These are phyloP conservation scores for Tangara arthus DNA, from an alignment of 2,797 vertebrate genomes.

Conservation along the genomic window DNA sequence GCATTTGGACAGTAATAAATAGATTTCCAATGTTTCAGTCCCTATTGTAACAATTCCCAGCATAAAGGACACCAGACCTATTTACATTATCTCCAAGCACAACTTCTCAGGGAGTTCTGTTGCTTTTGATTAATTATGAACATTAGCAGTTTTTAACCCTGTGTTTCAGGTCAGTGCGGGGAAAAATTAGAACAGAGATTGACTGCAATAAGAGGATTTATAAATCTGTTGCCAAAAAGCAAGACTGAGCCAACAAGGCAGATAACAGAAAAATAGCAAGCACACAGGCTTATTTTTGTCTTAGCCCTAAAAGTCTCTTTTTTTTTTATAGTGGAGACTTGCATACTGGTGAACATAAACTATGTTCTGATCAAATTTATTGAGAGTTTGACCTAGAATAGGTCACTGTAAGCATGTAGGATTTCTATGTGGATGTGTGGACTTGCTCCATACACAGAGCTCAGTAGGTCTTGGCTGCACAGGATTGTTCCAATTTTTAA, in stretches of 20 bases:
- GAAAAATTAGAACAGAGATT: neutral
- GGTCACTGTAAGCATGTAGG: neutral
- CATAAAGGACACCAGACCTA: neutral
- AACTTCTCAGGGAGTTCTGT: neutral
- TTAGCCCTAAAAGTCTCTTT: neutral
- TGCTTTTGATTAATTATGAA: neutral
- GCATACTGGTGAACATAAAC: neutral
- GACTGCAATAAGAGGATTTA: neutral
- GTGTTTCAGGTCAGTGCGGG: neutral
- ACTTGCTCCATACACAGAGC: neutral
- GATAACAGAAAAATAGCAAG: neutral
- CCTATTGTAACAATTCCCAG: neutral
- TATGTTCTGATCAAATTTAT: neutral
- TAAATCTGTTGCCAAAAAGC: neutral
- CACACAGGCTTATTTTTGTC: neutral
- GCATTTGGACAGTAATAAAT: fast-evolving
- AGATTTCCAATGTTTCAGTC: neutral
- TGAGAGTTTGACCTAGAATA: neutral
- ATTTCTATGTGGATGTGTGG: neutral
- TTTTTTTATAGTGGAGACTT: neutral
- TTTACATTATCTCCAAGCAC: neutral
- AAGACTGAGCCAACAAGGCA: neutral
- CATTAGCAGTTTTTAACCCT: neutral
- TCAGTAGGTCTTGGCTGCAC: neutral
- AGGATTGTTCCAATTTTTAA: conserved; percentile 14